Evolutionary conservation across 2,113 vertebrate genomes (phyloP).

Genomic region (Empidonax alnorum): DNA sequence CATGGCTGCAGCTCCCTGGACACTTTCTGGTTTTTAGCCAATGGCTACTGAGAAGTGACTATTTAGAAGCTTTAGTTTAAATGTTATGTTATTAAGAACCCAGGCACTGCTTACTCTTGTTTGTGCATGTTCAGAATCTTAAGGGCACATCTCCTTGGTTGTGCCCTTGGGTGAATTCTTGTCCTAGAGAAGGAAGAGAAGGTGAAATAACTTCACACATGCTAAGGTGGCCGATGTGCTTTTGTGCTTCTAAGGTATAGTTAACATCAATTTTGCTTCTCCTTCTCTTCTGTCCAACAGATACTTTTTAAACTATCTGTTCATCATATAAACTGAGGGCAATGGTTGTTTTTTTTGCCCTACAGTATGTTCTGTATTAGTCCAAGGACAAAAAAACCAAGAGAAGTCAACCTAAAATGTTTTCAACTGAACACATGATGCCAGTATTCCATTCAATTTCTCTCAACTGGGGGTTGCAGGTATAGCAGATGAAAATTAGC

Average conservation of each 20-base stretch:
- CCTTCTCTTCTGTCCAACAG: neutral
- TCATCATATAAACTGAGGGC: neutral
- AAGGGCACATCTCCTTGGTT: neutral
- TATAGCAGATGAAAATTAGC: neutral
- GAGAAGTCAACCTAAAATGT: neutral
- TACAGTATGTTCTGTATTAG: neutral
- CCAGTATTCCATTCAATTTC: slow-evolving; percentile 15
- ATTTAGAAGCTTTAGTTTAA: neutral
- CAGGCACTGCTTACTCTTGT: neutral
- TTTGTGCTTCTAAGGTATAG: neutral
- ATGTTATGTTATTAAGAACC: neutral
- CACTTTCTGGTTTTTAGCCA: neutral
- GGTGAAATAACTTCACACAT: neutral
- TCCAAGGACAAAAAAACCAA: neutral
- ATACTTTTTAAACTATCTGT: neutral
- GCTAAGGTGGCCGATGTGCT: neutral
- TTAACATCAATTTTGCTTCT: neutral
- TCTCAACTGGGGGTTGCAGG: neutral
- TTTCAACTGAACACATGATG: neutral
- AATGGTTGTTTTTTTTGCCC: neutral
- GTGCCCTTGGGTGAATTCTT: neutral
- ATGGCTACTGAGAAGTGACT: neutral
- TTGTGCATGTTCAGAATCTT: neutral
- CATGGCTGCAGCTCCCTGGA: neutral
- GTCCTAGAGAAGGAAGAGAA: neutral